phyloP scores from a whole-genome alignment of 2,113 vertebrate genomes.

The Xyliphius kryptos region DNA sequence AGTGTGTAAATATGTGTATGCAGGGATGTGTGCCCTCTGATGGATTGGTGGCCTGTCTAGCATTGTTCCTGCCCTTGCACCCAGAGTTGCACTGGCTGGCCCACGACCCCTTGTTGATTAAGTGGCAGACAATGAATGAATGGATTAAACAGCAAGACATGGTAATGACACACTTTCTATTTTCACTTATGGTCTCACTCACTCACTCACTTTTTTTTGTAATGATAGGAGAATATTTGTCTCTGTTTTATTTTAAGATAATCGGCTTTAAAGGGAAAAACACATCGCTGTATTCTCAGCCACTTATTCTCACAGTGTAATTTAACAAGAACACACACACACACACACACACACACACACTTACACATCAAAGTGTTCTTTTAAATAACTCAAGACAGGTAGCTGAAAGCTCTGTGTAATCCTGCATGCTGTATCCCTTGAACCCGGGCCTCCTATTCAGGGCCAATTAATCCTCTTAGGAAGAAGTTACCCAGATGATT shows the following conservation, averaged over 20 bases:
- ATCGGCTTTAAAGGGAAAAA: constrained; percentile 61
- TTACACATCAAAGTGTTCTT: constrained; percentile 61
- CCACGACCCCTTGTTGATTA: too few species aligned
- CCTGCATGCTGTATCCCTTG: constrained; percentile 51
- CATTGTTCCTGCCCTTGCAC: too few species aligned
- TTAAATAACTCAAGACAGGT: constrained; percentile 61
- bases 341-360: constrained; percentile 31
- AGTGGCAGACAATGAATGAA: too few species aligned
- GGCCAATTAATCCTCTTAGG: constrained; percentile 51
- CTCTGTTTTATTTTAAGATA: constrained; percentile 55
- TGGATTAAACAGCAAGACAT: too few species aligned
- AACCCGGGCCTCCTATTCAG: constrained; percentile 42
- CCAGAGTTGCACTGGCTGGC: too few species aligned
- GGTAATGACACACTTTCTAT: too few species aligned
- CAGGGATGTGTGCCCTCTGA: too few species aligned
- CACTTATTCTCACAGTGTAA: constrained; percentile 43
- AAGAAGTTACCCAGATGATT: too few species aligned
- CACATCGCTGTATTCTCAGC: constrained; percentile 57
- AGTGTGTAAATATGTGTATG: too few species aligned
- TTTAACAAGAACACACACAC: constrained; percentile 4
- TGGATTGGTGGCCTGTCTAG: too few species aligned
- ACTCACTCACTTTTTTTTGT: too few species aligned
- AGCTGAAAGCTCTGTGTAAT: constrained; percentile 61
- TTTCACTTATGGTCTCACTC: too few species aligned
- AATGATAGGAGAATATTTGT: constrained; percentile 44